Percentiles rank a stretch among this genome's conserved stretches.
Conservation (phyloP, 2,888 invertebrate genomes). For the Megastigmus dorsalis region DNA sequence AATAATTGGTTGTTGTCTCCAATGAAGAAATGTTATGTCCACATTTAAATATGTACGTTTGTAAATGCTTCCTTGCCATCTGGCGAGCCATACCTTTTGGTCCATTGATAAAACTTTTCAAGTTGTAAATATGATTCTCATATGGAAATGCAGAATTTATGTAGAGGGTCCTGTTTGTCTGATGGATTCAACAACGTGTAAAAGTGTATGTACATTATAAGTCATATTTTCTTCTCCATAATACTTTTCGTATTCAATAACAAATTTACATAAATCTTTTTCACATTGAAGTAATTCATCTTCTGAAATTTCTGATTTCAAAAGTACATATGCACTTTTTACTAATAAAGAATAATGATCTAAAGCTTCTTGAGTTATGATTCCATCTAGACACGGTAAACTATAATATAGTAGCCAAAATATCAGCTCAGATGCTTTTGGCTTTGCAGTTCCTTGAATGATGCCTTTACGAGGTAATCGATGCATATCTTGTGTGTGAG, state of each 20-base stretch:
- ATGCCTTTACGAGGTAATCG: not conserved
- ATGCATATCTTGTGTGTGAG: not conserved
- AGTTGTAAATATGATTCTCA: not conserved
- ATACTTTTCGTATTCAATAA: conserved; percentile 43
- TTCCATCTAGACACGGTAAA: conserved; percentile 17
- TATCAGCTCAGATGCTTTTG: not conserved
- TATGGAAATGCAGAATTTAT: not conserved
- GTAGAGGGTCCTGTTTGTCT: conserved; percentile 45
- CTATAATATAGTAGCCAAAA: not conserved
- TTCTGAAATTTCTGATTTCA: not conserved
- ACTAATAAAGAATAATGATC: conserved; percentile 24
- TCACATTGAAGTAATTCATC: conserved; percentile 43
- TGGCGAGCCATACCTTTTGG: too few species aligned
- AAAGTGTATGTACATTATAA: conserved; percentile 52
- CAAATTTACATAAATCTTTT: conserved; percentile 48
- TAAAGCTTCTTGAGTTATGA: conserved; percentile 19
- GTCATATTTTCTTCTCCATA: conserved; percentile 53
- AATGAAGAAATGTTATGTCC: not conserved
- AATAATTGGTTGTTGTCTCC: not conserved
- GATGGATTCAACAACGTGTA: conserved; percentile 50
- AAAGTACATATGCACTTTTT: conserved; percentile 23
- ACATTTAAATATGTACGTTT: not conserved
- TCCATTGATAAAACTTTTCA: too few species aligned
- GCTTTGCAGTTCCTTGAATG: not conserved
- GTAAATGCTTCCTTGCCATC: too few species aligned